Conservation (phyloP, 2,113 vertebrate genomes). For the Forbesichthys agassizii region DNA sequence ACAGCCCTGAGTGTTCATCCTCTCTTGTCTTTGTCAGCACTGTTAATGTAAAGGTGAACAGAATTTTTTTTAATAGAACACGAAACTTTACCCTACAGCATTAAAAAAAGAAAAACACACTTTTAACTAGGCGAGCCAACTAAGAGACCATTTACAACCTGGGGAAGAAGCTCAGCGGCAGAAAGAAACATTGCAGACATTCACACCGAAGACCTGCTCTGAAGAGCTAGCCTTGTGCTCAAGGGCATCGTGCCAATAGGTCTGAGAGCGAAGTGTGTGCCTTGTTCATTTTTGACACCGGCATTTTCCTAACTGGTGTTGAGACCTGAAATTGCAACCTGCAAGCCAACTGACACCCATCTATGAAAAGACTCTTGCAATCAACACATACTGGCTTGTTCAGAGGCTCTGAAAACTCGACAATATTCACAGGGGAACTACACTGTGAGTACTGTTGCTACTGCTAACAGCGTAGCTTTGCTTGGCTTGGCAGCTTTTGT, state of each 20-base stretch:
- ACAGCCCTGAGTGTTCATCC: neutral
- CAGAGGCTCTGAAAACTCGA: neutral
- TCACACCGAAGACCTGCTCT: conserved; percentile 18
- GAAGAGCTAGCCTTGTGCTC: conserved; percentile 47
- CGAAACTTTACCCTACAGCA: conserved; percentile 24
- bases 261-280: conserved; percentile 12
- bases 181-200: conserved; percentile 45
- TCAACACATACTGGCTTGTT: neutral
- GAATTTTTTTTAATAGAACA: neutral
- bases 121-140: conserved; percentile 29
- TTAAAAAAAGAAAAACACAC: conserved; percentile 24
- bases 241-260: conserved; percentile 38
- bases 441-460: neutral
- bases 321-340: neutral
- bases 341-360: neutral
- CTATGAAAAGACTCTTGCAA: neutral
- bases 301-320: conserved; percentile 19
- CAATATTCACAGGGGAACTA: neutral
- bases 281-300: conserved; percentile 23
- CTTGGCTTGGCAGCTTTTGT: conserved; percentile 1
- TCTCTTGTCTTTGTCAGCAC: neutral
- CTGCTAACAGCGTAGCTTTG: conserved; percentile 7
- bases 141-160: conserved; percentile 44
- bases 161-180: conserved; percentile 14
- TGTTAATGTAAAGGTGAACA: conserved; percentile 1